These are phyloP conservation scores for Coregonus sp. DNA, from an alignment of 2,797 vertebrate genomes.

Conservation along the genomic window DNA sequence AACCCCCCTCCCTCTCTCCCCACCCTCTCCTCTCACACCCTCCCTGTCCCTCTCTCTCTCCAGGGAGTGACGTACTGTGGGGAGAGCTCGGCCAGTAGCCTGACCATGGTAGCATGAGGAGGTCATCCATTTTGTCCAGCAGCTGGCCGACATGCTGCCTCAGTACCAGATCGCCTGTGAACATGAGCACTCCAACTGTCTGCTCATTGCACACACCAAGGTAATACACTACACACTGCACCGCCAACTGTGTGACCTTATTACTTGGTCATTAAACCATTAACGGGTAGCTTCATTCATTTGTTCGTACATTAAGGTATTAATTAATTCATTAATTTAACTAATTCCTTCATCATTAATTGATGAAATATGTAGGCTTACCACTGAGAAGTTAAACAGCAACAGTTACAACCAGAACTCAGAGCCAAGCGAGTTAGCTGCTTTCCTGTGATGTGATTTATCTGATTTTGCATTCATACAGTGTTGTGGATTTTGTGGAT, in stretches of 20 bases:
- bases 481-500: too few species aligned
- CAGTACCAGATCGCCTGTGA: conserved; percentile 90
- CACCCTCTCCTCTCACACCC: not conserved
- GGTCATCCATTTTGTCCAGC: conserved; percentile 84
- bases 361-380: too few species aligned
- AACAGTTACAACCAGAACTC: too few species aligned
- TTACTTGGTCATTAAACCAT: not conserved
- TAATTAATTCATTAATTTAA: not conserved
- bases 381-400: too few species aligned
- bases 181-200: conserved; percentile 92
- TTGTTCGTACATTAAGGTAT: not conserved
- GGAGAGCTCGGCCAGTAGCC: conserved; percentile 89
- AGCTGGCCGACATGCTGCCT: conserved; percentile 81
- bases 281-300: not conserved
- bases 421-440: too few species aligned
- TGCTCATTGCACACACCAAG: conserved; percentile 89
- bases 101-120: conserved; percentile 98
- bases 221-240: conserved; percentile 62
- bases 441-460: too few species aligned
- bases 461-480: too few species aligned
- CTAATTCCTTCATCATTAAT: too few species aligned
- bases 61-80: conserved; percentile 96
- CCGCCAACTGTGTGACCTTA: not conserved
- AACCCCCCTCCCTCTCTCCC: not conserved
- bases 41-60: conserved; percentile 1